A percentile compares a stretch with the other conserved stretches of the same genome.
Evolutionary conservation across 2,797 vertebrate genomes (phyloP).

Genomic region (Sebastes elongatus): DNA sequence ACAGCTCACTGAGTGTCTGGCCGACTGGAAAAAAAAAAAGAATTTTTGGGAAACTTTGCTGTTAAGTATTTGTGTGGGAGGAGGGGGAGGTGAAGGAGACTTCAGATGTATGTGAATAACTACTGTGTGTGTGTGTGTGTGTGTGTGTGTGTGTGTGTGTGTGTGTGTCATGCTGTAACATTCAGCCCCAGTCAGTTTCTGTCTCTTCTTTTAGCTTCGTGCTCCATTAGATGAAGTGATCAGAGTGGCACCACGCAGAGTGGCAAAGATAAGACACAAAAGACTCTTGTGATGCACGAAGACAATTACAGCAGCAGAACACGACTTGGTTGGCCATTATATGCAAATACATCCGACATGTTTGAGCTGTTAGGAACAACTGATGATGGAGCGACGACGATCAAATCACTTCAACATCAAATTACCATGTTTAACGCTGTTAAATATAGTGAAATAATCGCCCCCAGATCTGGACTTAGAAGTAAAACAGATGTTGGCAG

Average conservation of each 20-base stretch:
- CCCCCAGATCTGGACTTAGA: not conserved
- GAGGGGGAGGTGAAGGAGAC: not conserved
- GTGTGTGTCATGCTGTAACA: slow-evolving; percentile 9
- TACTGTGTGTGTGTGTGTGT: not conserved
- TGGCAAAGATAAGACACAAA: slow-evolving; percentile 16
- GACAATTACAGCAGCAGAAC: not conserved
- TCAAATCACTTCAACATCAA: not conserved
- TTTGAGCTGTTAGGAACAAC: not conserved
- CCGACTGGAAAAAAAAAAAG: not conserved
- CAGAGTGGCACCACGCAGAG: slow-evolving; percentile 39
- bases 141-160: not conserved
- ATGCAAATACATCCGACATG: not conserved
- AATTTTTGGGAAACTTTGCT: slow-evolving; percentile 43
- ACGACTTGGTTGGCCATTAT: not conserved
- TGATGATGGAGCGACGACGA: not conserved
- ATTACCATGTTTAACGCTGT: not conserved
- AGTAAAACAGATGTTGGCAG: not conserved
- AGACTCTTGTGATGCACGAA: slow-evolving; percentile 11
- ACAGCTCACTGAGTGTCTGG: slow-evolving; percentile 18
- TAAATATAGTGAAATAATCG: not conserved
- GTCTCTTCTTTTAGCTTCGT: slow-evolving; percentile 30
- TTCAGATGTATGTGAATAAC: slow-evolving; percentile 18
- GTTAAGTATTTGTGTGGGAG: slow-evolving; percentile 4
- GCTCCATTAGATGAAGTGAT: slow-evolving; percentile 46
- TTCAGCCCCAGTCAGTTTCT: not conserved